Conservation (phyloP, 2,113 vertebrate genomes). For the Heloderma charlesbogerti region DNA sequence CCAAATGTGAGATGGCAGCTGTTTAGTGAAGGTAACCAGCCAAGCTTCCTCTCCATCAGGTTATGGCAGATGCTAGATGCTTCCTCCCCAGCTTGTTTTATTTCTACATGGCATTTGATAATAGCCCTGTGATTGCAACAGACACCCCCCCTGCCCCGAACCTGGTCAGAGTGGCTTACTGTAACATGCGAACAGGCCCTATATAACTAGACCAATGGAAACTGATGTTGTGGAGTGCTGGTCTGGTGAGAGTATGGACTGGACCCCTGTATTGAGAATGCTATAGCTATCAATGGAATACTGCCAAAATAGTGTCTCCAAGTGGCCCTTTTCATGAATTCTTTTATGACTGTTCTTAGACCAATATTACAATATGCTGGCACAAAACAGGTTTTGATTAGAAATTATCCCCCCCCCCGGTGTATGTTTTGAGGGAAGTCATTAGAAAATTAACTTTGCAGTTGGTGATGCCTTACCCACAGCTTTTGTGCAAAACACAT, state of each 20-base stretch:
- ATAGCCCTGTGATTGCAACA: too few relatives aligned
- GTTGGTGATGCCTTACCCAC: background rate
- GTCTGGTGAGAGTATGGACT: background rate
- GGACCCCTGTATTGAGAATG: background rate
- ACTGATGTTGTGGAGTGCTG: background rate
- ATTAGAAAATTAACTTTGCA: background rate
- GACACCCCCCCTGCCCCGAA: too few relatives aligned
- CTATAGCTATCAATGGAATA: background rate
- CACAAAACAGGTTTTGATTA: background rate
- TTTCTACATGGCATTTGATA: background rate
- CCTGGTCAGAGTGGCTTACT: too few relatives aligned
- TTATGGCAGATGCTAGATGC: background rate
- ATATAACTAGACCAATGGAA: too few relatives aligned
- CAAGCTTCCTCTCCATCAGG: background rate
- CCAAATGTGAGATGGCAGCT: background rate
- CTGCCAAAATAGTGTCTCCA: background rate
- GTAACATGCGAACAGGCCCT: too few relatives aligned
- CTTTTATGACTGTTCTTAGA: too few relatives aligned
- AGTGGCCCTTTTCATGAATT: background rate
- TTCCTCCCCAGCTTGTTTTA: background rate
- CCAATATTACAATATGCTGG: background rate
- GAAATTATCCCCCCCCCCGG: background rate
- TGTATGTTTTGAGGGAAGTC: background rate
- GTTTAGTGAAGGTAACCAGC: background rate
- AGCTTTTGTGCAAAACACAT: background rate